These are phyloP conservation scores for Calidris pygmaea DNA, from an alignment of 2,113 vertebrate genomes.

Conservation along the genomic window DNA sequence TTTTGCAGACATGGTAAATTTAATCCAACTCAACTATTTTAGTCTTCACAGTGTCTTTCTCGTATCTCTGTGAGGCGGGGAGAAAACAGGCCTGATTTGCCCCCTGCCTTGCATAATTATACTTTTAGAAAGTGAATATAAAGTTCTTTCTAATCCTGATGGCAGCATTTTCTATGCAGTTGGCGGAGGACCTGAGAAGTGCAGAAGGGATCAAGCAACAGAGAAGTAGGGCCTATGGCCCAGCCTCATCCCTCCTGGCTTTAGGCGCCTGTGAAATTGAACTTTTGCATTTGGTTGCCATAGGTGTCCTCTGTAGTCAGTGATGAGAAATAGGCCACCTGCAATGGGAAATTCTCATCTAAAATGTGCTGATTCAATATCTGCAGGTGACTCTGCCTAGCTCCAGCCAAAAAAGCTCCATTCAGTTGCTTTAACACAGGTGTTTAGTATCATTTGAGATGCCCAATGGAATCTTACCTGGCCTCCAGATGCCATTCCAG, in stretches of 20 bases:
- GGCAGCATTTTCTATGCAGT: background rate
- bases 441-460: background rate
- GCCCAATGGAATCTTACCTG: background rate
- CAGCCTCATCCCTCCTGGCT: background rate
- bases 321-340: background rate
- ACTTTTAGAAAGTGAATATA: background rate
- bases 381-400: background rate
- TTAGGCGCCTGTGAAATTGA: background rate
- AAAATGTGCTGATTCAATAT: background rate
- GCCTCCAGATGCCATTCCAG: background rate
- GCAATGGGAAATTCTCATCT: background rate
- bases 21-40: slow-evolving; percentile 53
- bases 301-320: background rate
- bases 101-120: background rate
- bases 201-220: background rate
- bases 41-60: slow-evolving; percentile 19
- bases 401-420: background rate
- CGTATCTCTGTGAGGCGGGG: background rate
- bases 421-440: background rate
- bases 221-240: background rate
- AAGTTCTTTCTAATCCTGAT: background rate
- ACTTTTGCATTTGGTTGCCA: background rate
- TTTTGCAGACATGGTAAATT: slow-evolving; percentile 44
- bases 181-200: background rate
- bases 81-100: background rate